Evolutionary conservation across 2,113 vertebrate genomes (phyloP), one percentile per base, ranked within the genome.

Genomic region (Myotis lucifugus): DNA sequence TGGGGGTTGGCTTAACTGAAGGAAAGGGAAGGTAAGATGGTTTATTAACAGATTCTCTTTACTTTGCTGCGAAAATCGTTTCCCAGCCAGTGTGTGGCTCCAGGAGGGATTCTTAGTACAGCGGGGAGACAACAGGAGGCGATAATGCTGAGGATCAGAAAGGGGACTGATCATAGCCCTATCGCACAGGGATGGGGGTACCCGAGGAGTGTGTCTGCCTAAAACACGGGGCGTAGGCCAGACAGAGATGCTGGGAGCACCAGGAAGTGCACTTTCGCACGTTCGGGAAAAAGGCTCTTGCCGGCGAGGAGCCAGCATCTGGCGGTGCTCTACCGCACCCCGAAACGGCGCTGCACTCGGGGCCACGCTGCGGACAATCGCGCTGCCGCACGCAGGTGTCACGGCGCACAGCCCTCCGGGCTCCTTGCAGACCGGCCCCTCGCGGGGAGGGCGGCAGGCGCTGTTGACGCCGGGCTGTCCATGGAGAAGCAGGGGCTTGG

Each of bases 311-410:
- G 61, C 82, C 78, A 73, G 5, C 6, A 48, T 13, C 54, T 32
- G 56, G 42, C 14, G 52, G 81, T 74, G 50, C 73, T 94, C 21
- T 27, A 18, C 8, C 29, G 42, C 0, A 14, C 32, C 40, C 85
- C 50, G 90, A 90, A 86, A 94, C 29, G 50, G 90, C 2, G 17
- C 82, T 54, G 34, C 54, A 32, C 46, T 18, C 1, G 52, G 77
- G 50, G 37, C 25, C 56, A 84, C 78, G 92, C 11, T 67, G 52
- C 5, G 59, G 88, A 48, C 64, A 52, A 25, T 17, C 67, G 9
- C 9, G 59, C 81, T 73, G 32, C 46, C 84, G 74, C 79, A 84
- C 54, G 78, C 85, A 78, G 85, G 93, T 97, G 93, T 85, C 95
- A 40, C 27, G 19, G 70, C 64, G 81, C 50, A 27, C 42, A 32